A percentile compares a stretch with the other conserved stretches of the same genome.
Conservation (phyloP, 2,797 vertebrate species). For the Ceryle rudis region DNA sequence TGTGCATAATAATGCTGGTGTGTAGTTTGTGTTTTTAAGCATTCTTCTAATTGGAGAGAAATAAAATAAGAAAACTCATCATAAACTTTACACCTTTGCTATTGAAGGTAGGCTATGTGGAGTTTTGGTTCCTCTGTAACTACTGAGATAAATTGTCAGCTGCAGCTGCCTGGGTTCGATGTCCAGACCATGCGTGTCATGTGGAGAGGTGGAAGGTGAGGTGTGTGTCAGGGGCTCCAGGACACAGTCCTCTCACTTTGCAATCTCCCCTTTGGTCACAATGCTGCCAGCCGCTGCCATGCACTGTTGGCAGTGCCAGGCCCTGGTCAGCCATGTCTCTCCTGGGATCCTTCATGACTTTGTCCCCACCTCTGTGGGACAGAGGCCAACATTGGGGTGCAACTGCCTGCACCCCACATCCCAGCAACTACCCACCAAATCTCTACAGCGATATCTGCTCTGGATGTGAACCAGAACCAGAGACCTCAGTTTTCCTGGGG, state of each 20-base stretch:
- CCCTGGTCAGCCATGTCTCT: not conserved
- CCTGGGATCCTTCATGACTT: not conserved
- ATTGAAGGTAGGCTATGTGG: not conserved
- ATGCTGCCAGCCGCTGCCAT: not conserved
- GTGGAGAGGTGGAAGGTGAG: not conserved
- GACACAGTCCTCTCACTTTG: not conserved
- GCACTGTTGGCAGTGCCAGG: not conserved
- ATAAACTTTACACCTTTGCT: not conserved
- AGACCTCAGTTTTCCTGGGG: not conserved
- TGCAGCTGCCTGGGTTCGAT: not conserved
- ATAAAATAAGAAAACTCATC: not conserved
- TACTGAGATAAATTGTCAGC: not conserved
- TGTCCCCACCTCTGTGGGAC: not conserved
- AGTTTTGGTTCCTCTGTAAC: not conserved
- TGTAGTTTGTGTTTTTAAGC: rapidly evolving
- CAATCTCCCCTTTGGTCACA: rapidly evolving
- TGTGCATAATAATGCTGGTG: not conserved
- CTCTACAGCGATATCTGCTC: not conserved
- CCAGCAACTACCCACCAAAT: not conserved
- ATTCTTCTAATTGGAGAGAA: not conserved
- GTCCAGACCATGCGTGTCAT: rapidly evolving
- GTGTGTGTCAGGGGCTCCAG: rapidly evolving
- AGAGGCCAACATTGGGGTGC: not conserved
- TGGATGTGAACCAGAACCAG: not conserved
- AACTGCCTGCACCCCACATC: rapidly evolving